Percentiles rank a stretch among this genome's conserved stretches.
Evolutionary conservation across 1,140 invertebrate genomes (phyloP).

Genomic region (Diorhabda elongata): DNA sequence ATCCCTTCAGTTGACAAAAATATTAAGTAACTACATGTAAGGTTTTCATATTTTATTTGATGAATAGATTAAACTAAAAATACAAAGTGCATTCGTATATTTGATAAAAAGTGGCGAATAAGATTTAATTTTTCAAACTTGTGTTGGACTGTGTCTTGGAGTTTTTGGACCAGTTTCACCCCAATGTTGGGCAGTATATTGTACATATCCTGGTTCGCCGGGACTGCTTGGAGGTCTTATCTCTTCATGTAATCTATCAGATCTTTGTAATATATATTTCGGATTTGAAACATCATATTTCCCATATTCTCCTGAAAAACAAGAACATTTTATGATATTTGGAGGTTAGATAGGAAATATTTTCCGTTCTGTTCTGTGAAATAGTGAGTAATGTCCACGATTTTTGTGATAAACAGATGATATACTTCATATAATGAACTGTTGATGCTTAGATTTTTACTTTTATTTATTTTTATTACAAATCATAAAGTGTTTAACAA

Average conservation of each 20-base stretch:
- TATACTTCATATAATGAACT: too few species aligned
- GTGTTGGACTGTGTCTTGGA: constrained; percentile 58
- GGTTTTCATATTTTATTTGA: too few species aligned
- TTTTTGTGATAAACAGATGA: neutral
- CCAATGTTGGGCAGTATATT: constrained; percentile 65
- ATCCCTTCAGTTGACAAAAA: too few species aligned
- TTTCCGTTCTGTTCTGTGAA: neutral
- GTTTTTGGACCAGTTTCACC: constrained; percentile 53
- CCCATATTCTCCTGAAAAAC: constrained; percentile 40
- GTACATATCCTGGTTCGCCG: constrained; percentile 64
- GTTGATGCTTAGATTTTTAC: too few species aligned
- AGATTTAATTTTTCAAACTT: constrained; percentile 19
- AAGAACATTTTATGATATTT: constrained; percentile 4
- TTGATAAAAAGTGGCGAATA: too few species aligned
- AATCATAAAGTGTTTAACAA: too few species aligned
- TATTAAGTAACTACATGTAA: too few species aligned
- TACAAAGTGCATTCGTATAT: too few species aligned
- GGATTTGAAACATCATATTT: constrained; percentile 40
- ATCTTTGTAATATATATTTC: constrained; percentile 27
- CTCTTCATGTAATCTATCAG: constrained; percentile 40
- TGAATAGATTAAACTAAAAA: too few species aligned
- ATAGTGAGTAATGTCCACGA: neutral
- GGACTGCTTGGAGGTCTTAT: constrained; percentile 55
- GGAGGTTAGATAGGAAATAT: neutral
- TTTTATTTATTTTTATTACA: too few species aligned